phyloP scores from a whole-genome alignment of 1,140 invertebrate genomes.

The Brachionus koreanus region DNA sequence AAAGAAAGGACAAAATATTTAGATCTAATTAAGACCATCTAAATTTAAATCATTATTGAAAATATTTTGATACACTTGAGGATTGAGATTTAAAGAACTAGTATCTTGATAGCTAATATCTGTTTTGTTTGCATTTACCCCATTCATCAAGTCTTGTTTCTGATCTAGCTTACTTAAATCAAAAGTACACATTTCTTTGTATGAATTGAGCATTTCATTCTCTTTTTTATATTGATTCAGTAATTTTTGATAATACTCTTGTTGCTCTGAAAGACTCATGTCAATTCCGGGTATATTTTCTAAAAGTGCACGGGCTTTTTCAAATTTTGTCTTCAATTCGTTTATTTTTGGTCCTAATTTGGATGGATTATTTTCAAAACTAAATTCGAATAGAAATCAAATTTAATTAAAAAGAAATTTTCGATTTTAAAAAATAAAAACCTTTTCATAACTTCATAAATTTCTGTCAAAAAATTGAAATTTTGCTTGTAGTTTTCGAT shows the following conservation, averaged over 20 bases:
- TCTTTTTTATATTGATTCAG: slow-evolving; percentile 41
- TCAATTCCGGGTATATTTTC: slow-evolving; percentile 35
- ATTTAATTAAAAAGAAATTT: background rate
- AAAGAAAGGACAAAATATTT: background rate
- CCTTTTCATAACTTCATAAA: slow-evolving; percentile 42
- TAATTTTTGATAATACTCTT: slow-evolving; percentile 22
- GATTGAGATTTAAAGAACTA: background rate
- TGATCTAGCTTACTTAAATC: slow-evolving; percentile 25
- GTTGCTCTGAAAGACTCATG: slow-evolving; percentile 21
- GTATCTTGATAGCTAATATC: background rate
- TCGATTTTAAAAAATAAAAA: background rate
- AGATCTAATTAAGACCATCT: slow-evolving; percentile 1
- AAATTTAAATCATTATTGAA: slow-evolving; percentile 6
- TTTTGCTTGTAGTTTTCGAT: slow-evolving; percentile 1
- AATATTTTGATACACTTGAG: background rate
- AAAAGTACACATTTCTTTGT: slow-evolving; percentile 39
- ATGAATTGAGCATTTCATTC: slow-evolving; percentile 5
- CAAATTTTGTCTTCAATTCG: slow-evolving; percentile 41
- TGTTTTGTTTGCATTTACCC: background rate
- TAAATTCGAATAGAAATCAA: background rate
- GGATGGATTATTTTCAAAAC: slow-evolving; percentile 42
- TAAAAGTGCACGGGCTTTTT: slow-evolving; percentile 17
- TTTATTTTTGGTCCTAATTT: slow-evolving; percentile 39
- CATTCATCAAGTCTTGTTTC: background rate
- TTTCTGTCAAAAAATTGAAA: slow-evolving; percentile 41